Evolutionary conservation across 2,113 vertebrate genomes (phyloP), one percentile per base, ranked within the genome.

Genomic region (Aspiorhynchus laticeps): DNA sequence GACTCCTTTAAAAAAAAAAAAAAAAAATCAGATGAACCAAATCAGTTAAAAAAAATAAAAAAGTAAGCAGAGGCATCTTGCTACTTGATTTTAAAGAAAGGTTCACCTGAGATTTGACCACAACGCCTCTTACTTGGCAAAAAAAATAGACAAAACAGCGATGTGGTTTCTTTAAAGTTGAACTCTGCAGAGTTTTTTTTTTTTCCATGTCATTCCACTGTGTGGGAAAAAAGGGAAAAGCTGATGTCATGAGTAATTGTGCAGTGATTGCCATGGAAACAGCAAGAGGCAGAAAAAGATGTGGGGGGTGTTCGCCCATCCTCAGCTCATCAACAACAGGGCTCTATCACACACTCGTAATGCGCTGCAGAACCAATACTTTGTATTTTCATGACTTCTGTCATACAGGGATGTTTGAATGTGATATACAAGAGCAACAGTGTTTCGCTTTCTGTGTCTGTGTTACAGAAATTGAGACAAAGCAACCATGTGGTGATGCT

Each of bases 211-310:
- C 65, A 69, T 51, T 31, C 28, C 41, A 69, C 38, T 33, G 28
- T 74, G 28, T 71, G 21, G 33, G 51, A 21, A 73, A 81, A 81
- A 48, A 67, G 41, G 67, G 5, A 24, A 84, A 71, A 56, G 48
- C 67, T 53, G 67, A 84, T 84, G 82, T 67, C 67, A 74, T 33
- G 67, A 11, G 67, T 48, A 31, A 69, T 51, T 84, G 67, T 74
- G 65, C 61, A 79, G 71, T 88, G 83, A 92, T 92, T 87, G 88
- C 91, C 87, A 92, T 92, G 92, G 91, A 89, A 88, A 89, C 91
- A 9, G 89, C 87, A 24, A 87, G 24, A 63, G 53, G 65, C 24
- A 85, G 78, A 84, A 83, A 19, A 48, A 51, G 36, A 36, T 31
- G 69, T 46, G 86, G 10, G 56, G 61, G 7, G 71, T 11, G 71